Evolutionary conservation across 2,113 vertebrate species (phyloP).

Genomic region (Physeter macrocephalus): DNA sequence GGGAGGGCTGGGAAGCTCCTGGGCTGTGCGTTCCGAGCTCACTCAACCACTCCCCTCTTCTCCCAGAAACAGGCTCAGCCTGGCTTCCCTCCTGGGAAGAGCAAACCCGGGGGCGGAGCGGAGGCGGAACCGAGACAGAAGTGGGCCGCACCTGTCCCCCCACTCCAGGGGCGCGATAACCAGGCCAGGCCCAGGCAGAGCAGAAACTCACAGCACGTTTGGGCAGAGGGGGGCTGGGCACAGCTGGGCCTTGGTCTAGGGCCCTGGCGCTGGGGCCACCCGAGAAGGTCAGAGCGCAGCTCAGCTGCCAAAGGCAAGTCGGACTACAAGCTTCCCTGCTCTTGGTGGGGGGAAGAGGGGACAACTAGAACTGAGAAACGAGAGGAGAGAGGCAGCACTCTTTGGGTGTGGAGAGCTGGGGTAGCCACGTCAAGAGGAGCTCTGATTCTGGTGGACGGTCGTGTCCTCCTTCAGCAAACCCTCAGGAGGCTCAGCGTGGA

Average conservation of each 20-base stretch:
- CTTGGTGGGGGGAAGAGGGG: background rate
- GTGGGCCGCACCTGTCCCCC: background rate
- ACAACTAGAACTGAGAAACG: background rate
- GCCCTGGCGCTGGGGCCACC: background rate
- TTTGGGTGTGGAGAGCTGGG: background rate
- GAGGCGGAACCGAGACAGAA: background rate
- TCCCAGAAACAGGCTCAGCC: background rate
- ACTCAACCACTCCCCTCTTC: background rate
- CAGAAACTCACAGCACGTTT: background rate
- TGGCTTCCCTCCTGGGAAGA: background rate
- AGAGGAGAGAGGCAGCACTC: background rate
- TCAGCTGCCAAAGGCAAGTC: background rate
- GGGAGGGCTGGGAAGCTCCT: background rate
- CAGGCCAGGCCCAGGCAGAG: background rate
- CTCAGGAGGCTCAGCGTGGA: constrained; percentile 65
- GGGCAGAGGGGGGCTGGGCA: background rate
- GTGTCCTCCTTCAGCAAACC: constrained; percentile 88
- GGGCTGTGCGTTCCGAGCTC: background rate
- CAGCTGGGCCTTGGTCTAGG: background rate
- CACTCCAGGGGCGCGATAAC: rapidly evolving
- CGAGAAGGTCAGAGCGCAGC: background rate
- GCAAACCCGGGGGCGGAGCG: background rate
- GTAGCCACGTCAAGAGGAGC: constrained; percentile 77
- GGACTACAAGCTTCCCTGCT: background rate
- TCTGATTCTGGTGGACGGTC: constrained; percentile 87